Evolutionary conservation across 2,888 invertebrate species (phyloP).

Genomic region (Campoplex capitator): DNA sequence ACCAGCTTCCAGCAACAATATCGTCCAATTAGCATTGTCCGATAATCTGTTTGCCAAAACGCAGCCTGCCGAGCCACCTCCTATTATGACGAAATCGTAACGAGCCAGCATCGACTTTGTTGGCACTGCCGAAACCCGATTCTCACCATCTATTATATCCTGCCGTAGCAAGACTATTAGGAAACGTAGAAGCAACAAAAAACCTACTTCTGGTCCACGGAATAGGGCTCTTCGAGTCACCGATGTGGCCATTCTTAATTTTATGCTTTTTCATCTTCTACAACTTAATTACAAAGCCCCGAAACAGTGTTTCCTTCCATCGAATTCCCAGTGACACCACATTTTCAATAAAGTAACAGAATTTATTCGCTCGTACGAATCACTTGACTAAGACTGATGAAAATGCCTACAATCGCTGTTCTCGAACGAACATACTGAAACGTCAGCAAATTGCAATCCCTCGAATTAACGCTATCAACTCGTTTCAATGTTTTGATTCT

Average conservation of each 20-base stretch:
- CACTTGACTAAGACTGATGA: not conserved
- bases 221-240: slow-evolving; percentile 88
- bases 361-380: not conserved
- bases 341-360: not conserved
- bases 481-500: not conserved
- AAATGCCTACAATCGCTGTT: not conserved
- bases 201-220: slow-evolving; percentile 88
- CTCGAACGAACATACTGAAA: not conserved
- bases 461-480: not conserved
- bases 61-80: slow-evolving; percentile 93
- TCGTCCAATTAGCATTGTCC: slow-evolving; percentile 90
- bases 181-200: slow-evolving; percentile 88
- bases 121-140: slow-evolving; percentile 87
- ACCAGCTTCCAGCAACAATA: slow-evolving; percentile 93
- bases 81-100: slow-evolving; percentile 90
- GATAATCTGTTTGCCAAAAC: slow-evolving; percentile 92
- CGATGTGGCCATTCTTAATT: slow-evolving; percentile 83
- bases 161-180: slow-evolving; percentile 88
- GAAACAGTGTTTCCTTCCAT: not conserved
- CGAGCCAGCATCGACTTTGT: slow-evolving; percentile 86
- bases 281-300: no score
- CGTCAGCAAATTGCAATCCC: slow-evolving; percentile 6
- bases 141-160: slow-evolving; percentile 89
- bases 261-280: not conserved
- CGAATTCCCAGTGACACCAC: not conserved